Evolutionary conservation across 2,113 vertebrate species (phyloP).

Genomic region (Tringa solitaria): DNA sequence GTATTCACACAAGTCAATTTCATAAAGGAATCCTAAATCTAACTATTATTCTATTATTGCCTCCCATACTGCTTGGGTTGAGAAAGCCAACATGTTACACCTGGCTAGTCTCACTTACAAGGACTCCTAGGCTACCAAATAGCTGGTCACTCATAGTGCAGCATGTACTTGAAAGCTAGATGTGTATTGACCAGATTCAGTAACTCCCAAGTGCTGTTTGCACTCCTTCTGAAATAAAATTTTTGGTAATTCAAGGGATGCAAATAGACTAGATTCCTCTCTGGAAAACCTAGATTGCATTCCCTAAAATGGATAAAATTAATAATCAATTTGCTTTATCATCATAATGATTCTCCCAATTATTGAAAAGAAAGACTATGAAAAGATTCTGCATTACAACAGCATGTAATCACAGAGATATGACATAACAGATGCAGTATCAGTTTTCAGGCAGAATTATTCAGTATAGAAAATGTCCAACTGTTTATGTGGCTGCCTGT

Average conservation of each 20-base stretch:
- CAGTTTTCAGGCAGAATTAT: background rate
- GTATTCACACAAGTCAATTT: background rate
- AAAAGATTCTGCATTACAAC: background rate
- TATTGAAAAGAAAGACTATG: background rate
- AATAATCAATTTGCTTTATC: background rate
- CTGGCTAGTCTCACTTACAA: background rate
- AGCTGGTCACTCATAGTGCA: background rate
- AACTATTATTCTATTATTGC: background rate
- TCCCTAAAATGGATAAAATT: background rate
- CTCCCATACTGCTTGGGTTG: background rate
- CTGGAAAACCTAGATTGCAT: background rate
- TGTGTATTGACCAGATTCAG: background rate
- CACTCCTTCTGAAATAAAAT: background rate
- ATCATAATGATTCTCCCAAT: background rate
- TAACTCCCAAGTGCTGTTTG: background rate
- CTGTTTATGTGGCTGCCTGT: background rate
- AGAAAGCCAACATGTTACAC: background rate
- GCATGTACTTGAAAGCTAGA: background rate
- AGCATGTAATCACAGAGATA: background rate
- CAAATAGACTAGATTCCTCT: background rate
- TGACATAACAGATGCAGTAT: background rate
- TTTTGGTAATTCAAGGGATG: background rate
- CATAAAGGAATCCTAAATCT: background rate
- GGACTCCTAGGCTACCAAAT: background rate
- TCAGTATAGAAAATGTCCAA: background rate